Conservation (phyloP, 1,140 invertebrate species). For the Bacillus rossius region DNA sequence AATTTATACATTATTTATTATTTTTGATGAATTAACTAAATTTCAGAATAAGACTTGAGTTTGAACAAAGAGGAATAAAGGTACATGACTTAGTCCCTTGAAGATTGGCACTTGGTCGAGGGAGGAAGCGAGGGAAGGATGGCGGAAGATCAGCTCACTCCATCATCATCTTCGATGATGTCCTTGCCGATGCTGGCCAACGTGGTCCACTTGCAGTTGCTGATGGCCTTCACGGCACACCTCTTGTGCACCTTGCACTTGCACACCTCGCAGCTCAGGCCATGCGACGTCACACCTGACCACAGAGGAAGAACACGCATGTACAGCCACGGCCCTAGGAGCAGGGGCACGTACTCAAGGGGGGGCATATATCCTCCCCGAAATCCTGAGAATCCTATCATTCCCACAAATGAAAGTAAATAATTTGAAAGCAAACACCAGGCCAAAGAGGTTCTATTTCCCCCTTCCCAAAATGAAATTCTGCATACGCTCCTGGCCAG, state of each 20-base stretch:
- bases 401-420: no score
- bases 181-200: conserved; percentile 88
- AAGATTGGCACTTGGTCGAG: no score
- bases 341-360: not conserved
- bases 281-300: conserved; percentile 85
- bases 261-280: conserved; percentile 93
- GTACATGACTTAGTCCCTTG: no score
- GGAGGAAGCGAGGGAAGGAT: no score
- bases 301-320: conserved; percentile 10
- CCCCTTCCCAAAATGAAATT: no score
- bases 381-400: not conserved
- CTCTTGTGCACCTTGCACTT: conserved; percentile 95
- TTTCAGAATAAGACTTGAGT: no score
- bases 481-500: no score
- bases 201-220: conserved; percentile 97
- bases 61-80: no score
- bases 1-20: no score
- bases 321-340: not conserved
- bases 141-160: conserved; percentile 51
- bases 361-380: not conserved
- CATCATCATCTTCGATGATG: conserved; percentile 89
- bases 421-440: no score
- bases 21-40: no score
- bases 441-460: no score
- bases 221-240: conserved; percentile 85